A percentile compares a stretch with the other conserved stretches of the same genome.
Conservation (phyloP, 1,140 invertebrate genomes). For the Apis dorsata region DNA sequence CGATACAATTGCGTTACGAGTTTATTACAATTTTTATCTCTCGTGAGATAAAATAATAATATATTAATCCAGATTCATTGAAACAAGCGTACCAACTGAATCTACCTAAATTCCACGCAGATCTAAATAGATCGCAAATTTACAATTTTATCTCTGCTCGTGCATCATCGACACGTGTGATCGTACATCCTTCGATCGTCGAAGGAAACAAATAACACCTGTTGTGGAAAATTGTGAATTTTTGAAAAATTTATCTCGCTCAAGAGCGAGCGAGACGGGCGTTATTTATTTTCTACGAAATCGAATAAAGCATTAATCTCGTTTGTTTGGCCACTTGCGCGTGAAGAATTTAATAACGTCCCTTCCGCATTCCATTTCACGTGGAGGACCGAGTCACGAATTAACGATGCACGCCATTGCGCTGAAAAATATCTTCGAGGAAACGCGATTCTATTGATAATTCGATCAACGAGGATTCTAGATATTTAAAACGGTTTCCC, state of each 20-base stretch:
- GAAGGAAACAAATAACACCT: background rate
- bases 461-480: no score
- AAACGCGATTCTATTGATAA: background rate
- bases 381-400: background rate
- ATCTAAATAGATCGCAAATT: no score
- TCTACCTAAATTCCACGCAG: no score
- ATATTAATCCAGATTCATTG: background rate
- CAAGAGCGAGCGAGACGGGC: background rate
- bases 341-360: conserved; percentile 36
- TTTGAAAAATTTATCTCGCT: background rate
- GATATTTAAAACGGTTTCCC: background rate
- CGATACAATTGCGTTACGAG: background rate
- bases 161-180: background rate
- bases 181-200: background rate
- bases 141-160: no score
- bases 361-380: background rate
- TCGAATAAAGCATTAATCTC: conserved; percentile 13
- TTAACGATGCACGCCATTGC: background rate
- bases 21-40: background rate
- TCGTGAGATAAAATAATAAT: background rate
- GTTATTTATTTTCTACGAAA: background rate
- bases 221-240: background rate
- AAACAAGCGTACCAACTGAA: no score
- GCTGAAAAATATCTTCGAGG: conserved; percentile 26
- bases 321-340: conserved; percentile 9